phyloP scores from a whole-genome alignment of 2,797 vertebrate genomes.

The Rousettus madagascariensis region DNA sequence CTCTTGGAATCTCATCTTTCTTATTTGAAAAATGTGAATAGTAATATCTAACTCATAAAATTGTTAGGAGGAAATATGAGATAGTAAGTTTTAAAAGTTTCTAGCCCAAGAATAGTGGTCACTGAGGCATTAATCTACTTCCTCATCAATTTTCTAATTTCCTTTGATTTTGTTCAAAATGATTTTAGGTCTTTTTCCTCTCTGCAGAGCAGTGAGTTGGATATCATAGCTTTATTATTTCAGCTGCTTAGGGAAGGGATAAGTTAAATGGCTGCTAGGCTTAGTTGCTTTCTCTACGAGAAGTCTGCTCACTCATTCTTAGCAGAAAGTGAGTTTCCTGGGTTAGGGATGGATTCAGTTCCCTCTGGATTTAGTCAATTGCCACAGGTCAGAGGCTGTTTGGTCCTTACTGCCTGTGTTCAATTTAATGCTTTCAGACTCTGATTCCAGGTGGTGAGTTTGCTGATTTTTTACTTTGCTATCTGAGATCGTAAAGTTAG shows the following conservation, averaged over 20 bases:
- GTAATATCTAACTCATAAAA: neutral
- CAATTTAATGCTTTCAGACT: conserved; percentile 6
- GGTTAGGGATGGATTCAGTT: conserved; percentile 57
- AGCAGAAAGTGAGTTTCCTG: neutral
- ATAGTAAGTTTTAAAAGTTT: neutral
- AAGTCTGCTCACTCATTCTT: conserved; percentile 18
- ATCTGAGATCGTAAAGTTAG: neutral
- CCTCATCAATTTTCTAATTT: neutral
- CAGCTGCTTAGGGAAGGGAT: neutral
- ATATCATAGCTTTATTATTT: conserved; percentile 9
- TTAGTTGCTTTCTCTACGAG: neutral
- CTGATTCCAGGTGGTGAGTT: neutral
- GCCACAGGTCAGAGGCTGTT: neutral
- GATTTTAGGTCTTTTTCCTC: neutral
- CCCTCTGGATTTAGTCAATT: conserved; percentile 25
- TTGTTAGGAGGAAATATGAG: neutral
- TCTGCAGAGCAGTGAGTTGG: neutral
- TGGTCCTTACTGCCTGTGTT: neutral
- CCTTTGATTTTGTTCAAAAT: neutral
- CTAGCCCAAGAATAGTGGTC: neutral
- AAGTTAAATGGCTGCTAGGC: neutral
- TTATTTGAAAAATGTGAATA: neutral
- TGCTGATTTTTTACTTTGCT: neutral
- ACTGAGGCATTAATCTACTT: neutral
- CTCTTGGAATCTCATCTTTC: neutral